phyloP scores from a whole-genome alignment of 2,113 vertebrate genomes.

The Carassius gibelio region DNA sequence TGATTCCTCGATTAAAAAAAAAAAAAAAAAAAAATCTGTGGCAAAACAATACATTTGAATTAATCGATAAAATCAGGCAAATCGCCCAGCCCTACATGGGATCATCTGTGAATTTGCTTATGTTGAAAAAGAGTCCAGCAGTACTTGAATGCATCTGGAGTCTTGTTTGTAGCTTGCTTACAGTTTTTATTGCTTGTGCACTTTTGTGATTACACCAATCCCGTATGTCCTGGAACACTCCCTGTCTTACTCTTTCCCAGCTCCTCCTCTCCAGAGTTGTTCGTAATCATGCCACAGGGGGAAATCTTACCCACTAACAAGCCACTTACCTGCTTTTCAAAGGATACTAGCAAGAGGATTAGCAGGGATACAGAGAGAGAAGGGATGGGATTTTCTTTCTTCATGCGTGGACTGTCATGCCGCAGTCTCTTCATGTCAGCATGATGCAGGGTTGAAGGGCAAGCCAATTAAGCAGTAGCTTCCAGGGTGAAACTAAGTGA shows the following conservation, averaged over 20 bases:
- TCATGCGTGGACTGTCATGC: constrained; percentile 3
- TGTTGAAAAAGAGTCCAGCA: background rate
- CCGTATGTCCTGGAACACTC: constrained; percentile 31
- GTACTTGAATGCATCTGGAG: background rate
- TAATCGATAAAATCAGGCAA: no score
- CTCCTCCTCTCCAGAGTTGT: constrained; percentile 14
- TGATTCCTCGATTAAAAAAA: no score
- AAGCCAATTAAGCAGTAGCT: constrained; percentile 40
- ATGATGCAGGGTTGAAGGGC: constrained; percentile 25
- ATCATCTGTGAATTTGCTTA: background rate
- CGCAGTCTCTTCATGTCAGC: constrained; percentile 11
- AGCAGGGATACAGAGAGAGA: constrained; percentile 18
- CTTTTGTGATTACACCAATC: constrained; percentile 18
- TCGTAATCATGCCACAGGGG: constrained; percentile 40
- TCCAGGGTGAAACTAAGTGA: constrained; percentile 25
- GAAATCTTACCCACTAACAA: constrained; percentile 49
- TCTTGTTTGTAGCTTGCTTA: background rate
- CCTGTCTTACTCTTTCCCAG: constrained; percentile 10
- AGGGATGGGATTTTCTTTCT: constrained; percentile 13
- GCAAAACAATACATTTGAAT: no score
- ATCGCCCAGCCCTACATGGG: background rate
- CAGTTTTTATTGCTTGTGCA: background rate
- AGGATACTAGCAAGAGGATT: constrained; percentile 49
- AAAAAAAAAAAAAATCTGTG: no score
- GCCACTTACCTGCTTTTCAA: constrained; percentile 61